phyloP scores from a whole-genome alignment of 2,888 invertebrate species.

The Gibbula magus region DNA sequence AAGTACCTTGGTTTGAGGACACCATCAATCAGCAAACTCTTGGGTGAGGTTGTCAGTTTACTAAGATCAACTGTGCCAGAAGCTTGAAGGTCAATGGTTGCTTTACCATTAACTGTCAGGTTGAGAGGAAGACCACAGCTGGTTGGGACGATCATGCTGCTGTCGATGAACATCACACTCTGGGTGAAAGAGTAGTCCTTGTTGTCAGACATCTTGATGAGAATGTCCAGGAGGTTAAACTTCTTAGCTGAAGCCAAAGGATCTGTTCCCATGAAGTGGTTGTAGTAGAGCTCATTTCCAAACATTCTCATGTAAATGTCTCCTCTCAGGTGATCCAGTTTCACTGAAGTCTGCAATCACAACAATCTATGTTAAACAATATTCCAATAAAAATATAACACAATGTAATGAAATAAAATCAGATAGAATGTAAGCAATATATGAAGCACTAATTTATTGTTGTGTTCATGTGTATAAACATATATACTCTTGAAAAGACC shows the following conservation, averaged over 20 bases:
- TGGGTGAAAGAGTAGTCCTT: slow-evolving; percentile 89
- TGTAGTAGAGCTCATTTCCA: slow-evolving; percentile 85
- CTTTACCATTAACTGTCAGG: slow-evolving; percentile 89
- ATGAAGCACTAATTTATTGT: too few relatives aligned
- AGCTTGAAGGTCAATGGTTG: slow-evolving; percentile 88
- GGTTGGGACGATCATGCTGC: slow-evolving; percentile 89
- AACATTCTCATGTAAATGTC: slow-evolving; percentile 88
- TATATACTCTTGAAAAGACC: too few relatives aligned
- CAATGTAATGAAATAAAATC: too few relatives aligned
- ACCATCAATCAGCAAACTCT: slow-evolving; percentile 85
- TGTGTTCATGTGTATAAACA: too few relatives aligned
- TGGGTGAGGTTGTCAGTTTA: slow-evolving; percentile 74
- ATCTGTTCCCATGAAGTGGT: slow-evolving; percentile 74
- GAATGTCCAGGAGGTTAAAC: slow-evolving; percentile 75
- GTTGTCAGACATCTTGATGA: slow-evolving; percentile 80
- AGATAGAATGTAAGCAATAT: too few relatives aligned
- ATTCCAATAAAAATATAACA: too few relatives aligned
- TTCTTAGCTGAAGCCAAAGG: slow-evolving; percentile 44
- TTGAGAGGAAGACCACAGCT: slow-evolving; percentile 89
- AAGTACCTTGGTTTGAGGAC: slow-evolving; percentile 86
- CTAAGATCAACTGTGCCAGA: slow-evolving; percentile 87
- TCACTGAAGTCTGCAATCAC: slow-evolving; percentile 23
- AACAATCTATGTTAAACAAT: background rate
- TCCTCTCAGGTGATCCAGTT: slow-evolving; percentile 59
- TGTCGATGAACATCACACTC: slow-evolving; percentile 89